Evolutionary conservation across 2,113 vertebrate species (phyloP).

Genomic region (Prinia subflava): DNA sequence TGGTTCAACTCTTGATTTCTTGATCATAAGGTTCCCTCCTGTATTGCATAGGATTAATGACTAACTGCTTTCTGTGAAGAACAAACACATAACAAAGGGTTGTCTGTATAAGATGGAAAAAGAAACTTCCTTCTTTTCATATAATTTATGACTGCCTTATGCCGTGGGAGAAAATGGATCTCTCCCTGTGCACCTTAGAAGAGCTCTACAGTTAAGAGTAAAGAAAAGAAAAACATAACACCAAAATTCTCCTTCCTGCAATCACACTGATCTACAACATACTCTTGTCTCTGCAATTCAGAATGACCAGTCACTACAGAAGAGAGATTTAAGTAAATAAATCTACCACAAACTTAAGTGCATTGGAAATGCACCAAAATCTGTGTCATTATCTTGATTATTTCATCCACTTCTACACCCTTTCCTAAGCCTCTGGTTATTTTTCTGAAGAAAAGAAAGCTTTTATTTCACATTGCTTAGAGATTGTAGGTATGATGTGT

Average conservation of each 20-base stretch:
- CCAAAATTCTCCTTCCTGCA: background rate
- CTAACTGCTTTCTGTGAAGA: background rate
- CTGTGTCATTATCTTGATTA: background rate
- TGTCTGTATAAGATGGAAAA: background rate
- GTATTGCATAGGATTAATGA: background rate
- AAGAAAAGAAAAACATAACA: constrained; percentile 13
- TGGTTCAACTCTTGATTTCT: background rate
- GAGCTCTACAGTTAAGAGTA: background rate
- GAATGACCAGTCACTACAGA: background rate
- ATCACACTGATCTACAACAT: background rate
- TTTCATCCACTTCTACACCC: background rate
- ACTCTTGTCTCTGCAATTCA: background rate
- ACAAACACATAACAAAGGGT: background rate
- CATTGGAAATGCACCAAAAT: background rate
- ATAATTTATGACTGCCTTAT: background rate
- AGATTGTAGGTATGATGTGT: accelerated
- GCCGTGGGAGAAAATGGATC: background rate
- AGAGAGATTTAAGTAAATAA: constrained; percentile 13
- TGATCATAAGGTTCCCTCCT: background rate
- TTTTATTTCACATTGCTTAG: background rate
- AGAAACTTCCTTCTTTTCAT: background rate
- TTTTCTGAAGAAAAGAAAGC: background rate
- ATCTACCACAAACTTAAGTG: background rate
- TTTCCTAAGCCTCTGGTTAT: background rate
- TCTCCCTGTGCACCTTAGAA: background rate